A percentile compares a stretch with the other conserved stretches of the same genome.
Evolutionary conservation across 53 echinoderm and acorn worm species (phyloP).

Genomic region (Holothuria leucospilota): DNA sequence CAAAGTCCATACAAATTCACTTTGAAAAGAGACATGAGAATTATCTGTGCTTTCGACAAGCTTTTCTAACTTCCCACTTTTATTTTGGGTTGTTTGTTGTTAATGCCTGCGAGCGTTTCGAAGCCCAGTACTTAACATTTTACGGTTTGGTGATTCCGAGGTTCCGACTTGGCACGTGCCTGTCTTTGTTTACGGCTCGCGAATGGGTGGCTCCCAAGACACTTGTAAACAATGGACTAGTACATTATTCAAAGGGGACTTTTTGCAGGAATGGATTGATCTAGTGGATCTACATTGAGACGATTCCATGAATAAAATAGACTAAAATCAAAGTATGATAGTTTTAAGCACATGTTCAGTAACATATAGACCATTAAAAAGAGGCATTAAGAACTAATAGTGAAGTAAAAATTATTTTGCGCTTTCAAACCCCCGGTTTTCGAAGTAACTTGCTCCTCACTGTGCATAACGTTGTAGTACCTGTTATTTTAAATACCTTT

Average conservation of each 20-base stretch:
- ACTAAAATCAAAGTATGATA: too few species aligned
- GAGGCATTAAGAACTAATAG: too few species aligned
- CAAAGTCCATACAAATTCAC: slow-evolving; percentile 54
- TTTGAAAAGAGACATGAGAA: slow-evolving; percentile 44
- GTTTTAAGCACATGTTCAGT: too few species aligned
- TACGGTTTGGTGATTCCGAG: slow-evolving; percentile 47
- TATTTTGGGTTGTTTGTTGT: slow-evolving; percentile 43
- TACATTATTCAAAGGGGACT: slow-evolving; percentile 8
- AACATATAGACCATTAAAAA: too few species aligned
- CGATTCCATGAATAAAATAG: too few species aligned
- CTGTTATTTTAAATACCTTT: neutral
- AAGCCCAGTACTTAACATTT: slow-evolving; percentile 44
- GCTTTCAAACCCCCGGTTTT: neutral
- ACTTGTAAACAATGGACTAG: slow-evolving; percentile 51
- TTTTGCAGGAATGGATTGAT: too few species aligned
- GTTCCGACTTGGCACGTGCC: slow-evolving; percentile 52
- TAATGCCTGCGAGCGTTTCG: slow-evolving; percentile 44
- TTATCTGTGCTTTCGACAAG: slow-evolving; percentile 40
- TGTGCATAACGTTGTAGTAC: neutral
- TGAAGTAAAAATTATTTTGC: neutral
- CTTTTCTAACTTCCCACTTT: slow-evolving; percentile 33
- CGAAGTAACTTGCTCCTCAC: neutral
- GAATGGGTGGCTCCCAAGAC: slow-evolving; percentile 35
- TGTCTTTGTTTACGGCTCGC: slow-evolving; percentile 50
- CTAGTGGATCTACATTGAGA: too few species aligned